phyloP scores from a whole-genome alignment of 2,113 vertebrate species.

The Corynorhinus townsendii region DNA sequence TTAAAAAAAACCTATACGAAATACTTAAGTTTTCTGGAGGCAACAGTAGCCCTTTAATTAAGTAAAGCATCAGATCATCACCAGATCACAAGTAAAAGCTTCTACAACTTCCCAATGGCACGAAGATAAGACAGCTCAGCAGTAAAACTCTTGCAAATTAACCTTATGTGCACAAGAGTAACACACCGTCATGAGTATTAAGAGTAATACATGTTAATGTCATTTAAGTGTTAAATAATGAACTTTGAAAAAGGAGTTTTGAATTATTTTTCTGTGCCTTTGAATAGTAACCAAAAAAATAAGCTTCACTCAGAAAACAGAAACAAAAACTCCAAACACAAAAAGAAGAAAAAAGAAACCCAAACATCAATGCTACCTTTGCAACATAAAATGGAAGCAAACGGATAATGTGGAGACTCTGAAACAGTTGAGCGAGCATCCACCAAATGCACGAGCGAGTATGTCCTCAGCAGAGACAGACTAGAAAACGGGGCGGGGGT shows the following conservation, averaged over 20 bases:
- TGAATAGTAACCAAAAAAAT: slow-evolving; percentile 23
- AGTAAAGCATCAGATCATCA: neutral
- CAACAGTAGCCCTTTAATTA: slow-evolving; percentile 18
- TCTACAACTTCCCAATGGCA: neutral
- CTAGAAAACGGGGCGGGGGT: neutral
- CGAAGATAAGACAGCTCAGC: neutral
- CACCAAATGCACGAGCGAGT: neutral
- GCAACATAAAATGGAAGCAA: slow-evolving; percentile 28
- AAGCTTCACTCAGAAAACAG: slow-evolving; percentile 11
- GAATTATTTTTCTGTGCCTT: neutral
- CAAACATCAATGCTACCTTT: neutral
- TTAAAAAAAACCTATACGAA: neutral
- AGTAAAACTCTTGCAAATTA: slow-evolving; percentile 2
- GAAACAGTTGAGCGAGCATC: neutral
- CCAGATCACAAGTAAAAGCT: neutral
- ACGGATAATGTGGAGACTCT: neutral
- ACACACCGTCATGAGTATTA: slow-evolving; percentile 12
- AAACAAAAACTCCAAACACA: slow-evolving; percentile 24
- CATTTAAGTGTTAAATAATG: neutral
- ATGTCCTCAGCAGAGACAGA: neutral
- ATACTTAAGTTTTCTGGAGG: neutral
- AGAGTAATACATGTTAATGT: slow-evolving; percentile 7
- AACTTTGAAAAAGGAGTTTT: neutral
- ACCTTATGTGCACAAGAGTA: neutral
- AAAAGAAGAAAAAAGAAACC: neutral